Base-by-base conservation (phyloP, 37 sponge, comb jelly and placozoan species). In the Petrosia ficiformis region DNA sequence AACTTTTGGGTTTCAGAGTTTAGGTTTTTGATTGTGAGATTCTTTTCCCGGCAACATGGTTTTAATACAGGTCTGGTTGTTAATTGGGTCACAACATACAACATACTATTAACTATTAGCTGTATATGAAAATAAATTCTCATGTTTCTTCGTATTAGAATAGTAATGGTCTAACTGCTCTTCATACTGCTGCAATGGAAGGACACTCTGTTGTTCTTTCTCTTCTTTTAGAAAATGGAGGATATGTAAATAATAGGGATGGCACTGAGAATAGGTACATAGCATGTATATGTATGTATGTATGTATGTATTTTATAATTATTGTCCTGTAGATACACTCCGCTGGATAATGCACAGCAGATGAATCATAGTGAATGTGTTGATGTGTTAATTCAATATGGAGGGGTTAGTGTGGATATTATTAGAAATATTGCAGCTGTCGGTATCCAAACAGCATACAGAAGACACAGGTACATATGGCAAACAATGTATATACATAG, bases 381-480 rank as follows among this genome's bases (percentile, higher is more conserved):
- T 34, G 72, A 74, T 3, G 30, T 79, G 24, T 57, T 91, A 44
- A 48, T 8, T 8, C 48, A 29, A 40, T 61, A 44, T 3, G 91
- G 91, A 34, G 91, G 76, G 26, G 42, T 86, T 10, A 58, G 76
- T 2, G 57, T 63, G 1, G 70, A 48, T 0, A 39, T 32, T 41
- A 91, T 91, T 37, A 56, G 37, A 29, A 67, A 60, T 25, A 67
- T 86, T 54, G 91, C 91, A 32, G 91, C 91, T 32, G 67, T 71
- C 4, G 52, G 72, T 44, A 91, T 91, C 0, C 91, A 91, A 35
- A 35, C 83, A 44, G 67, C 54, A 3, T 91, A 74, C 68, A 82
- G 87, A 57, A 83, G 80, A 70, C 56, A 85, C 83, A 81, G 79
- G 91, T 86, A 61, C 16, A 65, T 71, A n/a, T n/a, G n/a, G n/a